A percentile compares a stretch with the other conserved stretches of the same genome.
These are phyloP conservation scores for Spisula solida DNA, from an alignment of 2,888 invertebrate genomes.

Conservation along the genomic window DNA sequence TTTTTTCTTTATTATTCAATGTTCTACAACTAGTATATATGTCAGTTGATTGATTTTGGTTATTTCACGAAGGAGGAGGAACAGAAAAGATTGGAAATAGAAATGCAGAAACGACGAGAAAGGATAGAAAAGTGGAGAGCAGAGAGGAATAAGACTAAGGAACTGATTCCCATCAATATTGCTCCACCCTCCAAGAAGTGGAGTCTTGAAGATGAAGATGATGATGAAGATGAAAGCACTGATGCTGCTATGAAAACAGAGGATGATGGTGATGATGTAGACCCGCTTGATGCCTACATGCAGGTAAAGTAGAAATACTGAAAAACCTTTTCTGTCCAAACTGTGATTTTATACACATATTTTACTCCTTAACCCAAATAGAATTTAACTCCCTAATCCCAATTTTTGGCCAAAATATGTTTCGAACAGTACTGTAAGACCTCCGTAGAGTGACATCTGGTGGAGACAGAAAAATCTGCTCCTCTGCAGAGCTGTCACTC, in stretches of 20 bases:
- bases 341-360: too few relatives aligned
- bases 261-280: slow-evolving; percentile 88
- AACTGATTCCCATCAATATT: slow-evolving; percentile 90
- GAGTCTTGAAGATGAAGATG: slow-evolving; percentile 98
- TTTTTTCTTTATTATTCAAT: too few relatives aligned
- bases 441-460: too few relatives aligned
- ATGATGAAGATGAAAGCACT: slow-evolving; percentile 91
- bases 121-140: slow-evolving; percentile 98
- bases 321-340: too few relatives aligned
- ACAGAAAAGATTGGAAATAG: slow-evolving; percentile 91
- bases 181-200: slow-evolving; percentile 92
- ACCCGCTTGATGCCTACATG: slow-evolving; percentile 99
- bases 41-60: background rate
- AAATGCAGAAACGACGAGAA: slow-evolving; percentile 98
- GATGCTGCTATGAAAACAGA: slow-evolving; percentile 83
- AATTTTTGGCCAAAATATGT: too few relatives aligned
- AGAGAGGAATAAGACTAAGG: slow-evolving; percentile 95
- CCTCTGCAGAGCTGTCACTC: too few relatives aligned
- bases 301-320: too few relatives aligned
- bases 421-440: too few relatives aligned
- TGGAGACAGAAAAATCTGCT: too few relatives aligned
- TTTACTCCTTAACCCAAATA: too few relatives aligned
- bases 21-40: too few relatives aligned
- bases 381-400: too few relatives aligned
- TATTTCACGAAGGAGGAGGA: slow-evolving; percentile 83